Conservation (phyloP, 1,140 invertebrate species). For the Varroa destructor region DNA sequence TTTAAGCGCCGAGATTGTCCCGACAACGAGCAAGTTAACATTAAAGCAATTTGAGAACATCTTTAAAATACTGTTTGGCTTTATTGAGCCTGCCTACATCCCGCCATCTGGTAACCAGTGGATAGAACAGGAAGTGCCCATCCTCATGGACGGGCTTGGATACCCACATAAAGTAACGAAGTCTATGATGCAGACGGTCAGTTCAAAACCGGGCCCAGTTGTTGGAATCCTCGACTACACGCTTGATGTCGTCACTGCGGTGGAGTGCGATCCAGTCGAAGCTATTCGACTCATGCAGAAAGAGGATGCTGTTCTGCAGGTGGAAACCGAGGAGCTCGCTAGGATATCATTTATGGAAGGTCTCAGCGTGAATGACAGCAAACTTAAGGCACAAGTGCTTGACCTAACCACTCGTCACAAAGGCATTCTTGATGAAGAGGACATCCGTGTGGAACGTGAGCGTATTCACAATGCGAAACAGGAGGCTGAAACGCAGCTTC, state of each 20-base stretch:
- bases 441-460: background rate
- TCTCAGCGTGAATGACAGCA: background rate
- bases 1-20: background rate
- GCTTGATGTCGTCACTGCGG: background rate
- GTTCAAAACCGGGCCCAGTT: slow-evolving; percentile 2
- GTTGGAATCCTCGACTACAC: slow-evolving; percentile 9
- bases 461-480: background rate
- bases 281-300: background rate
- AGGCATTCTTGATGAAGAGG: background rate
- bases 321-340: background rate
- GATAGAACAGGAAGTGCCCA: slow-evolving; percentile 3
- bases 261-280: slow-evolving; percentile 3
- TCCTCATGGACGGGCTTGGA: background rate
- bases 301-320: background rate
- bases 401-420: slow-evolving; percentile 2
- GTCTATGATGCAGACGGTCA: slow-evolving; percentile 9
- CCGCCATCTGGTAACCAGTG: slow-evolving; percentile 11
- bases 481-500: background rate
- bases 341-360: background rate
- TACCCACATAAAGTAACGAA: slow-evolving; percentile 24
- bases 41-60: background rate
- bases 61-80: background rate
- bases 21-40: background rate
- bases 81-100: background rate
- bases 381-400: background rate